These are phyloP conservation scores for Taenioides sp. DNA, from an alignment of 2,797 vertebrate species.

Conservation along the genomic window DNA sequence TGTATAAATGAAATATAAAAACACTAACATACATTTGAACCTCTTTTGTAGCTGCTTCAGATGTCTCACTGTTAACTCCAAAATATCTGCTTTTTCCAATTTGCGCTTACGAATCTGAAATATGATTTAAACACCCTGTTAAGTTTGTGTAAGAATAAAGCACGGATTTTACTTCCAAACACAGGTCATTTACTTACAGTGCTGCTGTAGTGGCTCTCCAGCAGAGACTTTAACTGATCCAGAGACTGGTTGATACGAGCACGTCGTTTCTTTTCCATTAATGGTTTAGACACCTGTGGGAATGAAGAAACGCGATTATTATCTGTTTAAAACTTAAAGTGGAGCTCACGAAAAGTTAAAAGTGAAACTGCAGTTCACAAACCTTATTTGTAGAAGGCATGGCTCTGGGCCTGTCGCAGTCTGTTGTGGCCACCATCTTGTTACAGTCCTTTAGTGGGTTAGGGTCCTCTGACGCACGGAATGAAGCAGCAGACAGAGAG, in stretches of 20 bases:
- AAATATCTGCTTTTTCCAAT: constrained; percentile 89
- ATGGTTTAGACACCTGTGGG: constrained; percentile 84
- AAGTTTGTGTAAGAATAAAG: too few relatives aligned
- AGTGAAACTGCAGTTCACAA: not conserved
- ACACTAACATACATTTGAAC: constrained; percentile 72
- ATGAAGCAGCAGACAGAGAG: constrained; percentile 42
- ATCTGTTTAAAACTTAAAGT: not conserved
- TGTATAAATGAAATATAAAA: not conserved
- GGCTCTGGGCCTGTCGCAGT: constrained; percentile 62
- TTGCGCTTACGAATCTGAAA: constrained; percentile 87
- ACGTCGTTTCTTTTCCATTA: constrained; percentile 90
- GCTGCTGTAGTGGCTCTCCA: constrained; percentile 85
- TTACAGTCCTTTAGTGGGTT: constrained; percentile 27
- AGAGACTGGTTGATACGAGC: constrained; percentile 88
- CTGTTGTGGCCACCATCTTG: constrained; percentile 73
- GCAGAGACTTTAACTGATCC: constrained; percentile 83
- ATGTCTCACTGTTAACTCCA: constrained; percentile 90
- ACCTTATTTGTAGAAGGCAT: constrained; percentile 69
- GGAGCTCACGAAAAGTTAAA: not conserved
- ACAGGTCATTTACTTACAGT: constrained; percentile 72
- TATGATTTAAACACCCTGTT: not conserved
- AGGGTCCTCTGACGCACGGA: constrained; percentile 20
- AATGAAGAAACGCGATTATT: not conserved
- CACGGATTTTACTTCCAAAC: not conserved
- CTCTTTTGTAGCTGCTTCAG: constrained; percentile 82